These are phyloP conservation scores for Monomorium pharaonis DNA, from an alignment of 1,140 invertebrate species.

Conservation along the genomic window DNA sequence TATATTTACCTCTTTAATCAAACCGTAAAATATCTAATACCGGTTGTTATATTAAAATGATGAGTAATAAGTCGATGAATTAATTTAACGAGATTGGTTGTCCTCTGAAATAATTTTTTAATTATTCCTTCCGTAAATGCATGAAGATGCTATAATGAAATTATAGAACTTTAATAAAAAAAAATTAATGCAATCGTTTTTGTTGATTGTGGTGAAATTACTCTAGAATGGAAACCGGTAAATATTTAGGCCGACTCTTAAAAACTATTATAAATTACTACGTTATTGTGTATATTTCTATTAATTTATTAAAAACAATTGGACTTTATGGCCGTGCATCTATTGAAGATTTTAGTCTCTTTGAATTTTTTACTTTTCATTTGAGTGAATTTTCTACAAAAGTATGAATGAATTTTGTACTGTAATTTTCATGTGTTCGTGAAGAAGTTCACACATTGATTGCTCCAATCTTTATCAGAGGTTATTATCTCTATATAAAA, in stretches of 20 bases:
- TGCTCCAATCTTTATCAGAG: conserved; percentile 72
- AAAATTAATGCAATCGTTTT: neutral
- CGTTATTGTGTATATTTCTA: conserved; percentile 31
- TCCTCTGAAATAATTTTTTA: conserved; percentile 18
- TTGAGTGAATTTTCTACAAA: conserved; percentile 46
- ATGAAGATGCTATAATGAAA: conserved; percentile 61
- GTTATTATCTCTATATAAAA: conserved; percentile 66
- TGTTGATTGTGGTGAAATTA: conserved; percentile 6
- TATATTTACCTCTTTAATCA: conserved; percentile 59
- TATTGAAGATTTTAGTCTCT: conserved; percentile 57
- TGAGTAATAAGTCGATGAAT: conserved; percentile 62
- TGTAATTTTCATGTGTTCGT: conserved; percentile 33
- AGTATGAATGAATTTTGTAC: conserved; percentile 32
- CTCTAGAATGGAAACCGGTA: neutral
- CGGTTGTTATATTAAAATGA: conserved; percentile 14
- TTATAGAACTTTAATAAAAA: conserved; percentile 15
- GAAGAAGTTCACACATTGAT: conserved; percentile 45
- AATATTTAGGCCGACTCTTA: neutral
- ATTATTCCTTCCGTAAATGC: conserved; percentile 66
- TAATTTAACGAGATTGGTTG: conserved; percentile 53
- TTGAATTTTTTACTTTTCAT: conserved; percentile 37
- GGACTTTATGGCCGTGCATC: conserved; percentile 48
- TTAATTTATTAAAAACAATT: conserved; percentile 32
- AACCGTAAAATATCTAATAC: conserved; percentile 29
- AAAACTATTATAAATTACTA: neutral